Base-by-base conservation (phyloP, 2,888 invertebrate genomes). In the Halocaridina rubra region DNA sequence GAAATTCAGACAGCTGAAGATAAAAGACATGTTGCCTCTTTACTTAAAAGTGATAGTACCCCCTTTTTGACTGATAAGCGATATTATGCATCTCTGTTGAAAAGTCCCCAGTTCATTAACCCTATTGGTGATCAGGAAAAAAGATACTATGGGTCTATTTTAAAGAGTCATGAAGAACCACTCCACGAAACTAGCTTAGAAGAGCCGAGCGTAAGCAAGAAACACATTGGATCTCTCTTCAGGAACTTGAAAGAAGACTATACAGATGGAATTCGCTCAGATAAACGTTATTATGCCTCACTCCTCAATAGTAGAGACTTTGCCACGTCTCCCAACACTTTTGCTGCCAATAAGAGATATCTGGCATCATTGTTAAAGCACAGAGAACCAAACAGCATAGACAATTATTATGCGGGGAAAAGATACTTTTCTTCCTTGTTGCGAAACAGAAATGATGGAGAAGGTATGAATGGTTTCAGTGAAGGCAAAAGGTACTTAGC, bases 21-120 rank as follows among this genome's bases (percentile, higher is more conserved):
- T 30, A 76, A 75, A 27, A 24, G 81, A 24, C 81, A 81, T 64
- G 27, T 64, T 19, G n/a, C 39, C 32, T 81, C 81, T 0, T 29
- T 81, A 24, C 64, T 81, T 3, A 64, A 75, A 46, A 77, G 46
- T 24, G 29, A 69, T n/a, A 27, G 27, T 24, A n/a, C 61, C 19
- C 67, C 39, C 29, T 77, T 53, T 29, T 24, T 29, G 5, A 19
- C 16, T 3, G 53, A 59, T 22, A 82, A 82, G 30, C 82, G 82
- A 13, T 77, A 71, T 71, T 77, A 71, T 29, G 80, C 80, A 8
- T 72, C 80, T 0, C 80, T 80, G 16, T 57, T 81, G 30, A 81
- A 81, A 13, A 77, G 71, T 16, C 59, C 69, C 1, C 19, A 19
- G 7, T 81, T 67, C 59, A 33, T 16, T 30, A 53, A n/a, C 3